These are phyloP conservation scores for Phortica okadai DNA, from an alignment of 2,888 invertebrate genomes.

Conservation along the genomic window DNA sequence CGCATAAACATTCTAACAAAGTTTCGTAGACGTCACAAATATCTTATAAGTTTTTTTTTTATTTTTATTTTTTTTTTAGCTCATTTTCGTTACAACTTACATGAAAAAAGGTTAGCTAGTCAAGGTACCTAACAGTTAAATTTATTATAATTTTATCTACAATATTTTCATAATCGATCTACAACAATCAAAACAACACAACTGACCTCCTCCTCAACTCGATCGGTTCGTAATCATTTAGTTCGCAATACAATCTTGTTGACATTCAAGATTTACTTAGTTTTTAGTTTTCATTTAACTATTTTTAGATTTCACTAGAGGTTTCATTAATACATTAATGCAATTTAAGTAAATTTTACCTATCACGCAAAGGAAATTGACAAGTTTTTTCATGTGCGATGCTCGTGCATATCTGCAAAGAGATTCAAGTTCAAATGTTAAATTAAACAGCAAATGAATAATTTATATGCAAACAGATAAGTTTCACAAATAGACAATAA, in stretches of 20 bases:
- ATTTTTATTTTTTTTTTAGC: background rate
- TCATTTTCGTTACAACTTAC: background rate
- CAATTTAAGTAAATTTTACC: slow-evolving; percentile 70
- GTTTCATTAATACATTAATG: slow-evolving; percentile 7
- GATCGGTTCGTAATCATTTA: slow-evolving; percentile 42
- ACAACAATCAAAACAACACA: background rate
- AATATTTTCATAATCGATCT: background rate
- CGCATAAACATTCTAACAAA: background rate
- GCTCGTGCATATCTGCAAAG: slow-evolving; percentile 85
- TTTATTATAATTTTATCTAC: slow-evolving; percentile 12
- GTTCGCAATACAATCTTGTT: slow-evolving; percentile 50
- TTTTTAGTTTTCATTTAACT: slow-evolving; percentile 17
- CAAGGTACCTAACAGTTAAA: slow-evolving; percentile 22
- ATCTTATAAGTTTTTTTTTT: slow-evolving; percentile 1
- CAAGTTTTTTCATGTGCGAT: slow-evolving; percentile 82
- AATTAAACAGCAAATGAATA: background rate
- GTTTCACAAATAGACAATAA: background rate
- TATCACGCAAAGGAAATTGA: slow-evolving; percentile 77
- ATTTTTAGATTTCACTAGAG: slow-evolving; percentile 21
- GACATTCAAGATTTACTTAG: slow-evolving; percentile 21
- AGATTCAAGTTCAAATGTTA: slow-evolving; percentile 71
- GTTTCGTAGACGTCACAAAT: background rate
- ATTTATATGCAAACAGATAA: background rate
- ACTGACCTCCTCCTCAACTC: background rate
- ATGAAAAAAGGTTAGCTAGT: background rate